Conservation (phyloP, 2,888 invertebrate species). For the Pinctada fucata region DNA sequence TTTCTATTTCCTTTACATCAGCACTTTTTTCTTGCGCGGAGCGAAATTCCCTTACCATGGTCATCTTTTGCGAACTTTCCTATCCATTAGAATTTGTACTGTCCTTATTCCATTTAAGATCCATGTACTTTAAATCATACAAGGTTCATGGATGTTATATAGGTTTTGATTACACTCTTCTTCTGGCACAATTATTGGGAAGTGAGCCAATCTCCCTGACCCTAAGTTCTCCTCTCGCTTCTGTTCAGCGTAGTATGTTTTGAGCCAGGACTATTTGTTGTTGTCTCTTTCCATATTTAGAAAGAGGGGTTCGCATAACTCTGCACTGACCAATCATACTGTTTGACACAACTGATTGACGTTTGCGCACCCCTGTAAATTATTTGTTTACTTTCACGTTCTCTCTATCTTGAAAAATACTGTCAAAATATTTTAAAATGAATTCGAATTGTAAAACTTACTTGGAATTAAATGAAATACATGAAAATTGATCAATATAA, state of each 20-base stretch:
- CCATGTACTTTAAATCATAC: conserved; percentile 39
- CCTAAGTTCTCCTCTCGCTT: conserved; percentile 54
- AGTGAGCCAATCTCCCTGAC: conserved; percentile 41
- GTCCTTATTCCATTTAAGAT: conserved; percentile 37
- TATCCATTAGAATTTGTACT: conserved; percentile 39
- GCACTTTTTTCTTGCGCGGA: conserved; percentile 28
- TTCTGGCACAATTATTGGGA: conserved; percentile 44
- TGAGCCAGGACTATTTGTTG: conserved; percentile 65
- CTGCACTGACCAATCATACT: conserved; percentile 38
- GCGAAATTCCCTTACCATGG: conserved; percentile 45
- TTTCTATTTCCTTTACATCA: neutral
- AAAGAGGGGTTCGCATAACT: conserved; percentile 57
- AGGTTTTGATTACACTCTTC: conserved; percentile 41
- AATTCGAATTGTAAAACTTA: too few relatives aligned
- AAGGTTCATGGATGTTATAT: conserved; percentile 42
- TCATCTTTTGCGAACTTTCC: conserved; percentile 49
- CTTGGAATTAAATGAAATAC: too few relatives aligned
- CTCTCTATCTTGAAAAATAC: too few relatives aligned
- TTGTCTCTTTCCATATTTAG: conserved; percentile 69
- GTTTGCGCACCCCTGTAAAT: too few relatives aligned
- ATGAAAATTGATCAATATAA: too few relatives aligned
- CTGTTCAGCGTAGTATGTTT: conserved; percentile 67
- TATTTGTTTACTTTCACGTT: too few relatives aligned
- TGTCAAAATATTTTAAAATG: too few relatives aligned
- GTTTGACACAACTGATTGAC: conserved; percentile 36